Base-by-base conservation (phyloP, 2,888 invertebrate genomes). In the Tiliacea citrago region DNA sequence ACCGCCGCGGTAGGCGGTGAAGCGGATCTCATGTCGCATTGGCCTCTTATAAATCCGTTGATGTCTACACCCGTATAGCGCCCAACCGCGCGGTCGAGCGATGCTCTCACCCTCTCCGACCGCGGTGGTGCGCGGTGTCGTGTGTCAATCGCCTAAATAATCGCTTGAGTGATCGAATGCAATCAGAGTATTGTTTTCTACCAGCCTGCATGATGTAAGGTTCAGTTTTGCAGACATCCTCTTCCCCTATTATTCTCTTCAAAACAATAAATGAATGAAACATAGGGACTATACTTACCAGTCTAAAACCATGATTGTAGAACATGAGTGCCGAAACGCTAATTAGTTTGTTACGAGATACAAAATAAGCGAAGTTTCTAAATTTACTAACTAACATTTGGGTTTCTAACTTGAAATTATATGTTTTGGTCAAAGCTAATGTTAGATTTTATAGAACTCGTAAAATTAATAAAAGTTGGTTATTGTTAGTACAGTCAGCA, bases 361-460 rank as follows among this genome's bases (percentile, higher is more conserved):
- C 39, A 16, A 66, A 81, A 79, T 70, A 24, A 70, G 35, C 6
- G 75, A 79, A 81, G 47, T 81, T 81, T 58, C 55, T 55, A 75
- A 81, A 70, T 70, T 67, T 53, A 75, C 13, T 58, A 47, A 24
- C 35, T 39, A 60, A 66, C 53, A 74, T 81, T 67, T 62, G n/a
- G 55, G 49, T 51, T 39, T 45, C 9, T 21, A 68, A 79, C 75
- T 75, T 81, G 45, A 60, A 60, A 65, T 79, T 49, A 57, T 66
- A 47, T 39, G 55, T 55, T 79, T 51, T 53, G 7, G 39, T 58
- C 12, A 35, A 8, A 67, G 62, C 35, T 58, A 63, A 67, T 67
- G 53, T 63, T 67, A 53, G 3, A 35, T 35, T 69, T 75, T 62
- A 47, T 67, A 13, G n/a, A 45, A 51, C 18, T 58, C 42, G 13